Evolutionary conservation across 2,113 vertebrate genomes (phyloP).

Genomic region (Rhinolophus ferrumequinum): DNA sequence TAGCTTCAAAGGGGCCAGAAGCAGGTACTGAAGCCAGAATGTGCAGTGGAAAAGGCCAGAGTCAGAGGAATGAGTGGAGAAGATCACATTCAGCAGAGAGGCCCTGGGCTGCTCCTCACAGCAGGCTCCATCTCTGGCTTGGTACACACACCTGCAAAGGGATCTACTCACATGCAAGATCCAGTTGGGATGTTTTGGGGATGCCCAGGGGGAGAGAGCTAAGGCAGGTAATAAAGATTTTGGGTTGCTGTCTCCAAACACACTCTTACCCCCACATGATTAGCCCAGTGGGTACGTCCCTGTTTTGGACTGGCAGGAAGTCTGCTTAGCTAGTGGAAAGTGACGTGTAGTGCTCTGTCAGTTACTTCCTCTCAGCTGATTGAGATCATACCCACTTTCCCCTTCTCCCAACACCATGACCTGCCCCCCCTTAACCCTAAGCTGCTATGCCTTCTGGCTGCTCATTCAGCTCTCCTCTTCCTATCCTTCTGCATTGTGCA

Average conservation of each 20-base stretch:
- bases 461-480: not conserved
- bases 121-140: not conserved
- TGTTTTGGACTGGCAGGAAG: not conserved
- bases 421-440: fast-evolving
- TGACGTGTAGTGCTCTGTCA: not conserved
- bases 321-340: not conserved
- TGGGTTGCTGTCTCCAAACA: not conserved
- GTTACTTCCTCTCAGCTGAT: not conserved
- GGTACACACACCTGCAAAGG: not conserved
- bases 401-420: not conserved
- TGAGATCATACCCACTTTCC: not conserved
- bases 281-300: not conserved
- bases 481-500: not conserved
- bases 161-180: not conserved
- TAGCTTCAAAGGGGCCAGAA: not conserved
- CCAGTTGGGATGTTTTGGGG: not conserved
- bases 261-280: not conserved
- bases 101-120: not conserved
- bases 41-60: not conserved
- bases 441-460: not conserved
- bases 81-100: no score
- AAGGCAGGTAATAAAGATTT: not conserved
- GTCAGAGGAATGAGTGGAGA: not conserved
- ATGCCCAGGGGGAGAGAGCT: not conserved
- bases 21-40: not conserved